Percentiles rank a stretch among this genome's conserved stretches.
Conservation (phyloP, 2,888 invertebrate genomes). For the Eupithecia subumbrata region DNA sequence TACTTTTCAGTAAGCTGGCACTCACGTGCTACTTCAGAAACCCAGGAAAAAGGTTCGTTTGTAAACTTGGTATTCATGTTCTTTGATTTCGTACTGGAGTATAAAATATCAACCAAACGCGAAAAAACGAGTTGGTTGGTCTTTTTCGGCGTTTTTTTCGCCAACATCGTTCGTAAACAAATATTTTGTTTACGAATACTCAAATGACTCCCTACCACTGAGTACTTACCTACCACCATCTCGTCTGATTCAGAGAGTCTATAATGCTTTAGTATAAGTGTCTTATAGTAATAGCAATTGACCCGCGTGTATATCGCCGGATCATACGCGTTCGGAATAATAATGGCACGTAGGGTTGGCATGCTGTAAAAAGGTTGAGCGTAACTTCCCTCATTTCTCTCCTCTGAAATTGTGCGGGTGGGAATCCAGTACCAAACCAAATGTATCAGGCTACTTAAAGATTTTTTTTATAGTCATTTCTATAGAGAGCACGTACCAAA, state of each 20-base stretch:
- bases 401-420: neutral
- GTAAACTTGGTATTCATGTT: neutral
- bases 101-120: neutral
- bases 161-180: neutral
- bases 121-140: neutral
- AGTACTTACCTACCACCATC: neutral
- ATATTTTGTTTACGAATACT: neutral
- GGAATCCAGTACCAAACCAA: neutral
- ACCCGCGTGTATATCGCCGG: constrained; percentile 56
- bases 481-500: neutral
- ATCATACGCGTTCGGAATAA: constrained; percentile 63
- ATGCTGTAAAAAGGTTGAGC: neutral
- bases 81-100: neutral
- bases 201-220: neutral
- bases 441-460: neutral
- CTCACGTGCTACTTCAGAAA: neutral
- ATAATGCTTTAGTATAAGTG: constrained; percentile 44
- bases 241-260: constrained; percentile 28
- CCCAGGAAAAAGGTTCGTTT: neutral
- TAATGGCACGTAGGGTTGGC: constrained; percentile 50
- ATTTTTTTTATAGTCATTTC: neutral
- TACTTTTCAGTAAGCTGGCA: neutral
- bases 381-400: neutral
- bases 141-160: neutral
- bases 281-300: constrained; percentile 56